Evolutionary conservation across 2,113 vertebrate species (phyloP), one percentile per base, ranked within the genome.

Genomic region (Orthonyx spaldingii): DNA sequence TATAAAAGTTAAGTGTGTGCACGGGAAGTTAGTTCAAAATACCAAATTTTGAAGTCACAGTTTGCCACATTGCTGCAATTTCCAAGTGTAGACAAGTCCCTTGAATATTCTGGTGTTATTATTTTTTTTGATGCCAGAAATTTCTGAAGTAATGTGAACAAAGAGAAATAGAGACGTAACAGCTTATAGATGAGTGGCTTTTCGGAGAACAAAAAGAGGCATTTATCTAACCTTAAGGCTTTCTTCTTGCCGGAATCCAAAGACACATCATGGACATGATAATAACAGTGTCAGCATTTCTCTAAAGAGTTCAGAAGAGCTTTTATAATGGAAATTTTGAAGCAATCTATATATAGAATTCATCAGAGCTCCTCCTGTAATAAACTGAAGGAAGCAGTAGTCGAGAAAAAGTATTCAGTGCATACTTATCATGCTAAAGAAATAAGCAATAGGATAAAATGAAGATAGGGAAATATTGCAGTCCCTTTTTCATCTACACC

Each of bases 271-370:
- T 56, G 63, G 74, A 80, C 74, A 59, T 60, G 64, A 70, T 82
- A 93, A 91, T 85, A 90, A 87, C 23, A 89, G 59, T 61, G 46
- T 80, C 84, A 91, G 74, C 46, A 46, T 85, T 94, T 91, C 75
- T 93, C 74, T 53, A 13, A 83, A 93, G 75, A 61, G 66, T 37
- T 91, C 72, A 93, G 35, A 94, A 77, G 57, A 90, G 84, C 42
- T 95, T 94, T 96, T 94, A 90, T 74, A 90, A 88, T 70, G 78
- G 87, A 96, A 93, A 97, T 85, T 87, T 61, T 94, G 61, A 93
- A 82, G 70, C 27, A 89, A 89, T 4, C 57, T 91, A 68, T 72
- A 80, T 65, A 87, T 39, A 93, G 84, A 87, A 93, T 81, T 92
- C 71, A 66, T 77, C 69, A 74, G 50, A 83, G 7, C 42, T 70